phyloP scores from a whole-genome alignment of 2,113 vertebrate species.

The Coreoperca whiteheadi region DNA sequence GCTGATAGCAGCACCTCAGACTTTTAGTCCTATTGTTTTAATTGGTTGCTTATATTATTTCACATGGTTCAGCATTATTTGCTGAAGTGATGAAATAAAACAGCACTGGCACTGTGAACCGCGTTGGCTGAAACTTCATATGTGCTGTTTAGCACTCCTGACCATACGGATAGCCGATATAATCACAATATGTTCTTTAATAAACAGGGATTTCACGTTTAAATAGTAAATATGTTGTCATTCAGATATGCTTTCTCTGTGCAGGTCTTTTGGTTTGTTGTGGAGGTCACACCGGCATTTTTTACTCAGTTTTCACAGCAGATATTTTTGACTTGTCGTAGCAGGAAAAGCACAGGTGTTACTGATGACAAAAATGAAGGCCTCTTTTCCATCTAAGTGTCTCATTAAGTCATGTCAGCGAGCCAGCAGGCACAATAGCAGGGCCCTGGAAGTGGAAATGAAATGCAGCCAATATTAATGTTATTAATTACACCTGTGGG shows the following conservation, averaged over 20 bases:
- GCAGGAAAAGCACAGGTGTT: slow-evolving; percentile 4
- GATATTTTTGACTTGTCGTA: neutral
- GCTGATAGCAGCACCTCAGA: neutral
- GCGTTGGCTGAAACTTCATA: neutral
- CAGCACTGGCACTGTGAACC: neutral
- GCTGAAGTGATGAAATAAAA: neutral
- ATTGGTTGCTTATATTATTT: slow-evolving; percentile 46
- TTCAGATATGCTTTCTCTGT: neutral
- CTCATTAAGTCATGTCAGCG: slow-evolving; percentile 10
- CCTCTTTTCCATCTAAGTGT: neutral
- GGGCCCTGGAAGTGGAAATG: slow-evolving; percentile 22
- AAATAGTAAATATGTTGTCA: neutral
- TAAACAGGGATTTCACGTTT: neutral
- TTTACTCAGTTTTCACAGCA: neutral
- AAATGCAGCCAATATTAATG: slow-evolving; percentile 35
- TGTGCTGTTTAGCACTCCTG: neutral
- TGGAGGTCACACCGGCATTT: neutral
- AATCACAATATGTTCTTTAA: neutral
- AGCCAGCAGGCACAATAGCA: slow-evolving; percentile 24
- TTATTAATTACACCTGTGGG: slow-evolving; percentile 18
- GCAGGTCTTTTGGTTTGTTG: neutral
- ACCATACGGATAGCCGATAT: neutral
- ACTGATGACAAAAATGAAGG: slow-evolving; percentile 16
- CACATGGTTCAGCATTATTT: slow-evolving; percentile 6
- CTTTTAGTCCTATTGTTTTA: neutral